Evolutionary conservation across 1,140 invertebrate genomes (phyloP), one percentile per base, ranked within the genome.

Genomic region (Phthorimaea operculella): DNA sequence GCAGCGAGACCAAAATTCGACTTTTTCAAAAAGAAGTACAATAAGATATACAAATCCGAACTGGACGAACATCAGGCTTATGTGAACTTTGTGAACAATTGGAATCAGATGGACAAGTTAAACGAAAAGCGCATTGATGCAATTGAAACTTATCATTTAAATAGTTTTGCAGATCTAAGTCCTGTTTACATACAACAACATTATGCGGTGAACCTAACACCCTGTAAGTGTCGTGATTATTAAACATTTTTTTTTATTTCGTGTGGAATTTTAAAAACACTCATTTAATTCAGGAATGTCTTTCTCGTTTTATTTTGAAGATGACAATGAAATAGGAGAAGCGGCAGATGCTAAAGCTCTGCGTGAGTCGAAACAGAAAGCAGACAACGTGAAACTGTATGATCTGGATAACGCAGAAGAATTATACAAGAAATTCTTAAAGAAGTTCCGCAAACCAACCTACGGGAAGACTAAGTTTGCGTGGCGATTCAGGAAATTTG

Each of bases 51-150:
- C 58, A 54, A 57, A 53, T 63, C 54, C 60, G 34, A 28, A 44
- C 36, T 28, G 5, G 66, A 66, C 28, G 73, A 77, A 64, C 36
- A 58, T 47, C 50, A 28, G 39, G 69, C 59, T 15, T 65, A 62
- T 14, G 48, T 59, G 51, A 68, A 66, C 52, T 79, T 79, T 64
- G 52, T 70, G 52, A 54, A 63, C 6, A 79, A 77, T 68, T 63
- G 74, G 51, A 65, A 73, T 59, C 60, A 61, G 65, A 14, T 42
- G 72, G 36, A 39, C 1, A n/a, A 39, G 10, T n/a, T 39, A 3
- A 39, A 39, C 36, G n/a, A 39, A 12, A 39, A 39, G n/a, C 21
- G 21, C 6, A 28, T 28, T 28, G 36, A 39, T 9, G n/a, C 36
- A 2, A 39, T 5, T 39, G n/a, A 39, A 12, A 2, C n/a, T 3